phyloP scores from a whole-genome alignment of 2,113 vertebrate genomes.

The Probosciger aterrimus region DNA sequence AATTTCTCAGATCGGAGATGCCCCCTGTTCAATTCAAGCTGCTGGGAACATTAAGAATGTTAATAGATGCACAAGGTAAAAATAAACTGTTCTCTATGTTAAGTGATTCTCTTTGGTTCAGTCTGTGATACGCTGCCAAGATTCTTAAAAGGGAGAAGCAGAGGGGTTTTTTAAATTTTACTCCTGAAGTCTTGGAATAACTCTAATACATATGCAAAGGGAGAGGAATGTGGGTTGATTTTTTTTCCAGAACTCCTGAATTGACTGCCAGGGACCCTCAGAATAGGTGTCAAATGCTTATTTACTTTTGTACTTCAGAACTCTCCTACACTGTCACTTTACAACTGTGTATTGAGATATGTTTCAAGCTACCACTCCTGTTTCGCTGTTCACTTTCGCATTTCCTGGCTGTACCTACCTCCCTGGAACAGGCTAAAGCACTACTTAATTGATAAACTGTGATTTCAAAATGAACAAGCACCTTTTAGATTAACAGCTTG shows the following conservation, averaged over 20 bases:
- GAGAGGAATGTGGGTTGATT: not conserved
- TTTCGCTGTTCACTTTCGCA: not conserved
- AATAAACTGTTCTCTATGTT: conserved; percentile 53
- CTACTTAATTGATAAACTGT: not conserved
- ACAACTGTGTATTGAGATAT: not conserved
- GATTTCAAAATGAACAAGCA: not conserved
- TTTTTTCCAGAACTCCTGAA: not conserved
- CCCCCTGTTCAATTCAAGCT: conserved; percentile 98
- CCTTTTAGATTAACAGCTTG: not conserved
- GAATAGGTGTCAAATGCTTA: conserved; percentile 13
- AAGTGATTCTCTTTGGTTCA: conserved; percentile 30
- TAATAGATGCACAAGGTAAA: conserved; percentile 98
- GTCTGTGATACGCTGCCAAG: conserved; percentile 13
- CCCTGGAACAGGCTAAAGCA: not conserved
- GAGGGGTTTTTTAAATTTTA: not conserved
- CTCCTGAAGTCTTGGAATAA: conserved; percentile 18
- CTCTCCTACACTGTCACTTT: not conserved
- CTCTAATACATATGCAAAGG: not conserved
- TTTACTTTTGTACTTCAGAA: conserved; percentile 7
- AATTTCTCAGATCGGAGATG: conserved; percentile 97
- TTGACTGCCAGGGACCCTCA: not conserved
- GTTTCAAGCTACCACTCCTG: not conserved
- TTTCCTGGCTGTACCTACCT: not conserved
- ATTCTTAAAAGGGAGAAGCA: conserved; percentile 8
- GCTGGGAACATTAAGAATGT: conserved; percentile 95